Conservation (phyloP, 2,113 vertebrate species). For the Hippolais icterina region DNA sequence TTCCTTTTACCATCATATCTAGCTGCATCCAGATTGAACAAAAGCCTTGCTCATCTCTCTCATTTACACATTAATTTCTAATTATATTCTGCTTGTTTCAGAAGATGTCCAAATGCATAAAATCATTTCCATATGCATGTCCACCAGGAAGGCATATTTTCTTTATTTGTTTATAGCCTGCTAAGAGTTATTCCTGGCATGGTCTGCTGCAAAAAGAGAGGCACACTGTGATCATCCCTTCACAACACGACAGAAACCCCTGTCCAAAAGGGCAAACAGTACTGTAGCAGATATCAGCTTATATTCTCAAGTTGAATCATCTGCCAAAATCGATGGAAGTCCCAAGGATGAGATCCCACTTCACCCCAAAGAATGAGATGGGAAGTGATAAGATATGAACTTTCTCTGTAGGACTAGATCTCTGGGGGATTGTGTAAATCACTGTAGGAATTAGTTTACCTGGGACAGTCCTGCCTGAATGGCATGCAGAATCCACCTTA, state of each 20-base stretch:
- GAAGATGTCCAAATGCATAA: not conserved
- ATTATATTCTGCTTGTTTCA: not conserved
- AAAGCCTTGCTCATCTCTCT: not conserved
- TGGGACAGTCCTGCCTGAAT: not conserved
- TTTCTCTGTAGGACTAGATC: not conserved
- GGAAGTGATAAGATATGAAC: not conserved
- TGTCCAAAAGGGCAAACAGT: not conserved
- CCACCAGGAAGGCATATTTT: not conserved
- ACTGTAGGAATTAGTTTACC: not conserved
- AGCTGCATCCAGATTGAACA: not conserved
- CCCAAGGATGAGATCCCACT: not conserved
- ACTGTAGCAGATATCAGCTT: not conserved
- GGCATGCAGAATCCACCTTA: not conserved
- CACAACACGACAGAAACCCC: not conserved
- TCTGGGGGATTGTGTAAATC: not conserved
- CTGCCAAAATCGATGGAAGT: not conserved
- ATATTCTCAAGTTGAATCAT: not conserved
- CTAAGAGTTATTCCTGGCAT: not conserved
- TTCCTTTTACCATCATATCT: not conserved
- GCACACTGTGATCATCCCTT: not conserved
- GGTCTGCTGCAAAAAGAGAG: not conserved
- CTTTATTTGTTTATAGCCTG: not conserved
- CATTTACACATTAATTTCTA: not conserved
- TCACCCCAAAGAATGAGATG: not conserved
- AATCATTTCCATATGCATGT: fast-evolving